Evolutionary conservation across 64 coral and sea anemone species (phyloP).

Genomic region (Montipora sp.): DNA sequence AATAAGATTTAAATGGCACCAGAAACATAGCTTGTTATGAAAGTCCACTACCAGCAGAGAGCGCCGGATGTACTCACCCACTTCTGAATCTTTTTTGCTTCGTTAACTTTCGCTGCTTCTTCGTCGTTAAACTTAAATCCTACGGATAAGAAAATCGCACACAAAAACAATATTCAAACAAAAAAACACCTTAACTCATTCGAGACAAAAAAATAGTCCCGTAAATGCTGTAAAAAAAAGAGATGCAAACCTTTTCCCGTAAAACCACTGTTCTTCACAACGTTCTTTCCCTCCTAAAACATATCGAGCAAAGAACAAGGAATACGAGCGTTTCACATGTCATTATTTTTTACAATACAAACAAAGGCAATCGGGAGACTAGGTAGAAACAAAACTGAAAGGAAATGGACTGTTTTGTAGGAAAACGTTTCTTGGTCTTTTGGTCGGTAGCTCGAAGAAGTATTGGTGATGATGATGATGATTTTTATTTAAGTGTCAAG

Average conservation of each 20-base stretch:
- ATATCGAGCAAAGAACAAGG: neutral
- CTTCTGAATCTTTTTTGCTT: conserved; percentile 99
- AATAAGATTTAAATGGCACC: neutral
- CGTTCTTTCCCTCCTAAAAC: conserved; percentile 86
- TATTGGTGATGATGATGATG: no score
- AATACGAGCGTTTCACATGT: no score
- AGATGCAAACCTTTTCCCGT: conserved; percentile 79
- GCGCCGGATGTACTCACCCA: conserved; percentile 70
- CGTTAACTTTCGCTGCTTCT: conserved; percentile 83
- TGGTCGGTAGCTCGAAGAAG: no score
- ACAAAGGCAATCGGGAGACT: neutral
- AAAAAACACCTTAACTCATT: neutral
- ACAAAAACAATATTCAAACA: neutral
- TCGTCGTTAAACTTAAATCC: conserved; percentile 83
- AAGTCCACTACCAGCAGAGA: neutral
- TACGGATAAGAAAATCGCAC: neutral
- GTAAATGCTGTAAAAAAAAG: neutral
- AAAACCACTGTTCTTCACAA: conserved; percentile 94
- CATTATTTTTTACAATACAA: no score
- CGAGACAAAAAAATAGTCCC: neutral
- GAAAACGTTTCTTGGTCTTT: no score
- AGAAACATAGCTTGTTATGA: neutral
- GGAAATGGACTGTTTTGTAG: neutral
- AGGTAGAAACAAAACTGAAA: neutral
- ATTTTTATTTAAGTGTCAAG: no score